Evolutionary conservation across 2,113 vertebrate genomes (phyloP).

Genomic region (Sciurus niger): DNA sequence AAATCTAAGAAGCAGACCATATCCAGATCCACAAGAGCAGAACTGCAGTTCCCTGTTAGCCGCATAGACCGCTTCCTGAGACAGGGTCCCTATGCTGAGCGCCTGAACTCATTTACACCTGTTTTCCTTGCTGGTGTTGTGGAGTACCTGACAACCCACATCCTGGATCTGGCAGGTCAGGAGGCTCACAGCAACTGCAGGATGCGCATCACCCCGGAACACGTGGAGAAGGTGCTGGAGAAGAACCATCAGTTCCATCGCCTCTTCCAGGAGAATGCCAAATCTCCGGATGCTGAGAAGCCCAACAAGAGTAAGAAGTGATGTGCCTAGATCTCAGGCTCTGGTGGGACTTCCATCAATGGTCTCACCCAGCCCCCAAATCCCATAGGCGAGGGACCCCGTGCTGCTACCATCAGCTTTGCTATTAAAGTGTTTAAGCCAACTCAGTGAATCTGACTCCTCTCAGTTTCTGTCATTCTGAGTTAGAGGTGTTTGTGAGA

Average conservation of each 20-base stretch:
- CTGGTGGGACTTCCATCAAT: fast-evolving
- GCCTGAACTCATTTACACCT: slow-evolving; percentile 69
- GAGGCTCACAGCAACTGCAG: slow-evolving; percentile 83
- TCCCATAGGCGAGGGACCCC: fast-evolving
- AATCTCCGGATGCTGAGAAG: slow-evolving; percentile 78
- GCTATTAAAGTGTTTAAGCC: not conserved
- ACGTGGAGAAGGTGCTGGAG: slow-evolving; percentile 84
- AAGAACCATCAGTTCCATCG: slow-evolving; percentile 86
- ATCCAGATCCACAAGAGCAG: slow-evolving; percentile 81
- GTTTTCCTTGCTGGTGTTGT: slow-evolving; percentile 87
- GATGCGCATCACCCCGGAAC: slow-evolving; percentile 78
- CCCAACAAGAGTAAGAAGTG: slow-evolving; percentile 82
- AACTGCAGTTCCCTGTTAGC: slow-evolving; percentile 87
- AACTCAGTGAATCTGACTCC: not conserved
- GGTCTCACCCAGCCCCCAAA: not conserved
- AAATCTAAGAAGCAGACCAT: fast-evolving
- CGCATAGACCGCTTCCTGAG: slow-evolving; percentile 85
- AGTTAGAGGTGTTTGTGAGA: not conserved
- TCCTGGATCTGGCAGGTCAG: slow-evolving; percentile 88
- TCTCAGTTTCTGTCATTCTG: not conserved
- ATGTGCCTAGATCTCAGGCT: fast-evolving
- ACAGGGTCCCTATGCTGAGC: slow-evolving; percentile 68
- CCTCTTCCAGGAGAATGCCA: slow-evolving; percentile 79
- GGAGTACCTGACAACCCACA: slow-evolving; percentile 87
- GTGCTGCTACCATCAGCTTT: no score